Evolutionary conservation across 2,113 vertebrate genomes (phyloP).

Genomic region (Rousettus leschenaultii): DNA sequence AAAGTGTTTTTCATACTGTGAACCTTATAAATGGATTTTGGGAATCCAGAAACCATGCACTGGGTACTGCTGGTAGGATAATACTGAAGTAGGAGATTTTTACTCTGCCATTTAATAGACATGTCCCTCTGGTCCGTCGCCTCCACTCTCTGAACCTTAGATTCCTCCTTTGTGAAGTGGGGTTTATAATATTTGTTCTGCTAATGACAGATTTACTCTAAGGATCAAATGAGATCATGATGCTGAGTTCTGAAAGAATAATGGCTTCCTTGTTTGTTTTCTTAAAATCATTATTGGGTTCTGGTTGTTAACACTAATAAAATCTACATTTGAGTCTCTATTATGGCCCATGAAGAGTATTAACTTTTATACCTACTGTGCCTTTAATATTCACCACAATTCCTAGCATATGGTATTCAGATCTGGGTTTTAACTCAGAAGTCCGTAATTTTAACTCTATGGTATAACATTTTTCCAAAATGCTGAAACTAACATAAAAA

Average conservation of each 20-base stretch:
- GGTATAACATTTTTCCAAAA: background rate
- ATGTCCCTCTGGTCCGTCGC: background rate
- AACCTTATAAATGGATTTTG: background rate
- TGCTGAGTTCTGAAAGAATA: background rate
- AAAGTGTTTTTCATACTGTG: background rate
- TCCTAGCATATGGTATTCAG: background rate
- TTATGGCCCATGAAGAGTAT: background rate
- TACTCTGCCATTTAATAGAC: background rate
- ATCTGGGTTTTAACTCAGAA: background rate
- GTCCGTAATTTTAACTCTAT: background rate
- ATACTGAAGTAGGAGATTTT: background rate
- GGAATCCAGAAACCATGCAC: background rate
- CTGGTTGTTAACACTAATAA: background rate
- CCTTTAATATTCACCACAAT: background rate
- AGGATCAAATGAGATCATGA: background rate
- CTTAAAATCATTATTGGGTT: background rate
- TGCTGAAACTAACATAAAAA: background rate
- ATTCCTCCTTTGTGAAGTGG: background rate
- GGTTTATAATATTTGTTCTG: background rate
- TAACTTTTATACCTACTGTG: too few relatives aligned
- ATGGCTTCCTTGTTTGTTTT: background rate
- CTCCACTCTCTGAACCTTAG: rapidly evolving
- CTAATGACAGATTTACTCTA: background rate
- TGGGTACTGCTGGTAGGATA: background rate
- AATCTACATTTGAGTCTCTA: background rate